Evolutionary conservation across 2,888 invertebrate genomes (phyloP).

Genomic region (Nomada fabriciana): DNA sequence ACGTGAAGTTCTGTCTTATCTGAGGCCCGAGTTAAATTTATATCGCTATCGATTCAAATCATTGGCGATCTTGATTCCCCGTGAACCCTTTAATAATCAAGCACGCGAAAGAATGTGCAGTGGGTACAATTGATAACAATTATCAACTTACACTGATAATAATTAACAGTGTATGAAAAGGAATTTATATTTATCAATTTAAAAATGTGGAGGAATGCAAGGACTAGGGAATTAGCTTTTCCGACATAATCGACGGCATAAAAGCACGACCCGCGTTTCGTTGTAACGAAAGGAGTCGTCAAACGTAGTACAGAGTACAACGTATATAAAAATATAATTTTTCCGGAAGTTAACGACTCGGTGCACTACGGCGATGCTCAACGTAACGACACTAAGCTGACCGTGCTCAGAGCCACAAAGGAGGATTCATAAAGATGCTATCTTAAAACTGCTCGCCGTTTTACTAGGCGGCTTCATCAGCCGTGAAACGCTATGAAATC

Average conservation of each 20-base stretch:
- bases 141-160: no score
- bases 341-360: background rate
- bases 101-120: no score
- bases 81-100: background rate
- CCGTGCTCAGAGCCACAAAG: slow-evolving; percentile 1
- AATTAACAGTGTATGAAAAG: no score
- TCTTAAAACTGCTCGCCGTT: slow-evolving; percentile 20
- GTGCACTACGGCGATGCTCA: background rate
- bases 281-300: no score
- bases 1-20: background rate
- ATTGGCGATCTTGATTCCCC: background rate
- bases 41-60: background rate
- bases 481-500: slow-evolving; percentile 12
- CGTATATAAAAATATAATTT: background rate
- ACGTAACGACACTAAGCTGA: slow-evolving; percentile 16
- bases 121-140: no score
- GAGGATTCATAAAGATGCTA: slow-evolving; percentile 28
- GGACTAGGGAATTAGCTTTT: no score
- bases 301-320: background rate
- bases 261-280: no score
- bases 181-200: no score
- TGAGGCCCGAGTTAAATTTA: background rate
- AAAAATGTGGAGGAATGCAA: no score
- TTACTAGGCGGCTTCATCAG: background rate
- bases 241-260: no score